Base-by-base conservation (phyloP, 2,797 vertebrate genomes). In the Trematomus bernacchii region DNA sequence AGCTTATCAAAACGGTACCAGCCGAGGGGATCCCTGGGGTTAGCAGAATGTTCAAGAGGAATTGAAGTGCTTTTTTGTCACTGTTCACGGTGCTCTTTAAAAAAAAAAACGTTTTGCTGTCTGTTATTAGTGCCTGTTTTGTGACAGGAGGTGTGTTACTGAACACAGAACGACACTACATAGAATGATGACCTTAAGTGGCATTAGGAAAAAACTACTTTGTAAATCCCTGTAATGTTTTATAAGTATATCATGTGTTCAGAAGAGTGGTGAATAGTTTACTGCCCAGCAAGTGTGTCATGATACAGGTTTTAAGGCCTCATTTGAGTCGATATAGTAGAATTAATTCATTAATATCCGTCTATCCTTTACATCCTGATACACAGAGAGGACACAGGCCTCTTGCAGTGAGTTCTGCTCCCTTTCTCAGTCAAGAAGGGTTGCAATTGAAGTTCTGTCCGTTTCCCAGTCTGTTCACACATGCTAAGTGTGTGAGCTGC, bases 1-100 rank as follows among this genome's bases (percentile, higher is more conserved):
- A 57, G 52, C 37, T 76, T 33, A 52, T 77, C 55, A 70, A 62
- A 76, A 46, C 8, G 11, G 1, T 27, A 5, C 27, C 27, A 27
- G 27, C 27, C 66, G 48, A 75, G 75, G 66, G 81, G 79, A 77
- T 65, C 72, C 61, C 47, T 42, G 11, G n/a, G 61, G 19, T 11
- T n/a, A 61, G 15, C 5, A 59, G 37, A 65, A 8, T 46, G n/a
- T 57, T 65, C 33, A 21, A 50, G 61, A 73, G 11, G 70, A 62
- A 62, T 30, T 52, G 67, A 52, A 62, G 8, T 43, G 52, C 15
- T n/a, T 6, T 50, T 61, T 59, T 27, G 27, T 27, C 27, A 27
- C 27, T 27, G 27, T 27, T 5, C 27, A 27, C 27, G 27, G 27
- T 27, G 27, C 27, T 27, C 27, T 23, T 23, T 23, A 3, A 23